These are phyloP conservation scores for Drosophila subquinaria DNA, from an alignment of 2,888 invertebrate species.

Conservation along the genomic window DNA sequence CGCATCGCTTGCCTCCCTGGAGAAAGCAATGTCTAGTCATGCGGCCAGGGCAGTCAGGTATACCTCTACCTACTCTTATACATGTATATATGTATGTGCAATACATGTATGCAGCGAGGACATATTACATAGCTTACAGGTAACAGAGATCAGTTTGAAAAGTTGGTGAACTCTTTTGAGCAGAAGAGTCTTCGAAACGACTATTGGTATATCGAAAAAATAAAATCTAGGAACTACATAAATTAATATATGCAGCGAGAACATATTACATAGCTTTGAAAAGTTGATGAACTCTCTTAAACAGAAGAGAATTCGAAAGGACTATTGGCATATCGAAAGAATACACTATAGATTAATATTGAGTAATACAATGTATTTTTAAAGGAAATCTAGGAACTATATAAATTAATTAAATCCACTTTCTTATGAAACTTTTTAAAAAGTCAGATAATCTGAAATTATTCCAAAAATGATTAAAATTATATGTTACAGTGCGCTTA, in stretches of 20 bases:
- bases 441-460: too few relatives aligned
- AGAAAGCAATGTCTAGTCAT: conserved; percentile 70
- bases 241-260: conserved; percentile 23
- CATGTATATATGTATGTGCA: conserved; percentile 1
- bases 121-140: conserved; percentile 39
- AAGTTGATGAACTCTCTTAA: conserved; percentile 16
- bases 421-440: too few relatives aligned
- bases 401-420: too few relatives aligned
- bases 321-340: neutral
- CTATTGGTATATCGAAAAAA: neutral
- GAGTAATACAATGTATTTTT: too few relatives aligned
- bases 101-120: conserved; percentile 30
- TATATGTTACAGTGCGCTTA: too few relatives aligned
- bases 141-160: conserved; percentile 15
- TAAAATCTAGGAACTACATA: too few relatives aligned
- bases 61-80: neutral
- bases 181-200: neutral
- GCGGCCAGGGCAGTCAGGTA: conserved; percentile 48
- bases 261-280: conserved; percentile 40
- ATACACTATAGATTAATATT: neutral
- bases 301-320: neutral
- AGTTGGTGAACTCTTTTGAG: conserved; percentile 14
- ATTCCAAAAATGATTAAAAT: too few relatives aligned
- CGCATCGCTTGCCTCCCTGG: conserved; percentile 46
- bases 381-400: too few relatives aligned